Evolutionary conservation across 2,888 invertebrate species (phyloP).

Genomic region (Cryptocephalus moraei): DNA sequence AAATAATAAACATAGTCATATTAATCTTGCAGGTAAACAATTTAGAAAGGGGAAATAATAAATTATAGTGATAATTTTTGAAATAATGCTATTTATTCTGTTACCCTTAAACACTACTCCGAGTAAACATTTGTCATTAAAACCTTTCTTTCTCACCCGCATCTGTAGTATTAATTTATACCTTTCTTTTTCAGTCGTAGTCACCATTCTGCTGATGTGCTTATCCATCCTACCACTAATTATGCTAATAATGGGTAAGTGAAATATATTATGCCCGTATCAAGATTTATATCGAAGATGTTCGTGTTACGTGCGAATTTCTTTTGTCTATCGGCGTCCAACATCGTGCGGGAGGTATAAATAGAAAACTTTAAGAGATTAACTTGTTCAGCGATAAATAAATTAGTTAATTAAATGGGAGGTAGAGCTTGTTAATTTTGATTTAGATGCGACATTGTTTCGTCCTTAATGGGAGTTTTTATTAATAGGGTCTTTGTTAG

Average conservation of each 20-base stretch:
- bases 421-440: no score
- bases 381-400: no score
- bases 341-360: no score
- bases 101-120: neutral
- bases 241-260: constrained; percentile 72
- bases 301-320: constrained; percentile 22
- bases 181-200: constrained; percentile 45
- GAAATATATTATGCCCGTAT: constrained; percentile 32
- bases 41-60: no score
- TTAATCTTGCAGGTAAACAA: no score
- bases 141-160: neutral
- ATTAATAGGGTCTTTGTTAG: no score
- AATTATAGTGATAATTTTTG: neutral
- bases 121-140: neutral
- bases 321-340: no score
- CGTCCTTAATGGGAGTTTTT: no score
- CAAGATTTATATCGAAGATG: constrained; percentile 4
- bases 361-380: no score
- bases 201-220: constrained; percentile 57
- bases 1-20: no score
- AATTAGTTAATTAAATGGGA: no score
- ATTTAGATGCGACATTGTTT: no score
- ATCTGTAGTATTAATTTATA: neutral
- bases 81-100: neutral
- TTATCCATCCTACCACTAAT: constrained; percentile 60